Evolutionary conservation across 2,888 invertebrate species (phyloP).

Genomic region (Sphaerophoria taeniata): DNA sequence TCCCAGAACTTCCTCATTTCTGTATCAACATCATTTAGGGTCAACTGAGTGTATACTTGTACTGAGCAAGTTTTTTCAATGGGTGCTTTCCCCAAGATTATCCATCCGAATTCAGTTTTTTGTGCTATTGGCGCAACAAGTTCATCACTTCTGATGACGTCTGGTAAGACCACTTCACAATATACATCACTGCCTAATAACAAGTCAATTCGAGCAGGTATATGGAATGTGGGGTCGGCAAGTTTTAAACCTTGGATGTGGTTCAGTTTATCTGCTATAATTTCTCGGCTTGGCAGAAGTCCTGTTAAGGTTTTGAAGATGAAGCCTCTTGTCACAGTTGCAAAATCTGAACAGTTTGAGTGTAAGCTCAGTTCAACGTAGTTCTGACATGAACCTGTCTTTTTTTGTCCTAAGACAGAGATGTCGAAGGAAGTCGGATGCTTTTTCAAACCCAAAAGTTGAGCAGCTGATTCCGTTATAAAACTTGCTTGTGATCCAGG

Average conservation of each 20-base stretch:
- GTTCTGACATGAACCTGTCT: no score
- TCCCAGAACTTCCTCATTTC: conserved; percentile 5
- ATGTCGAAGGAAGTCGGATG: no score
- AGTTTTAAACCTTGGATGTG: conserved; percentile 21
- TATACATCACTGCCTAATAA: conserved; percentile 29
- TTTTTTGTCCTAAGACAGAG: no score
- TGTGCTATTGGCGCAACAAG: conserved; percentile 16
- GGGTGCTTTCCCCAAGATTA: conserved; percentile 17
- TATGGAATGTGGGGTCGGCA: conserved; percentile 9
- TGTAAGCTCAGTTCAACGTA: neutral
- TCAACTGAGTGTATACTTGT: neutral
- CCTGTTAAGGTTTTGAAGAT: neutral
- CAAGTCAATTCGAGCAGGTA: conserved; percentile 9
- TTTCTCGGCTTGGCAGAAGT: neutral
- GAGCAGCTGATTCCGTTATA: no score
- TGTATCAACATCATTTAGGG: neutral
- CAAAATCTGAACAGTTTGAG: conserved; percentile 1
- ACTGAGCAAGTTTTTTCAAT: neutral
- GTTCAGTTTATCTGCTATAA: neutral
- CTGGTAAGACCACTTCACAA: conserved; percentile 16
- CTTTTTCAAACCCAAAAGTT: no score
- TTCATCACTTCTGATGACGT: conserved; percentile 1
- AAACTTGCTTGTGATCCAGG: no score
- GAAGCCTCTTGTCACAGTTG: neutral
- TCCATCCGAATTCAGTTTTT: conserved; percentile 22